Base-by-base conservation (phyloP, 1,140 invertebrate genomes). In the Cheumatopsyche charites region DNA sequence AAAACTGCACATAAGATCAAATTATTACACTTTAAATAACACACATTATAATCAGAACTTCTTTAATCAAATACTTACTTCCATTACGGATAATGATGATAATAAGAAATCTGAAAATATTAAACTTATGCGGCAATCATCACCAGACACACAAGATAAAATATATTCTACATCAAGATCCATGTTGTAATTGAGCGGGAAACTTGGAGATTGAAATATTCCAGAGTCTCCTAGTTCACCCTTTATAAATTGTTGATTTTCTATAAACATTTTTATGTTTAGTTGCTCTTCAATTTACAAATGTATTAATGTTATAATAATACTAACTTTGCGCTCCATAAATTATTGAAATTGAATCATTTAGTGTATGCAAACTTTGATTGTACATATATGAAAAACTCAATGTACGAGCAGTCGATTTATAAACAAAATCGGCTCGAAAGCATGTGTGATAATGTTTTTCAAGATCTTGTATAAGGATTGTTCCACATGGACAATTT, bases 81-180 rank as follows among this genome's bases (percentile, higher is more conserved):
- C 89, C 70, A 91, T 87, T 45, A 90, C 87, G 1, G 89, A 90
- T 42, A 86, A 86, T 2, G 86, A 78, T 0, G 88, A 87, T 42
- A 91, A 79, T 72, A 88, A 85, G 77, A 89, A 90, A 77, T 91
- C 90, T n/a, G 86, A 87, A 75, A 91, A 91, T 21, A 89, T 79
- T n/a, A 91, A 75, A 70, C 85, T 82, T 23, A 91, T 84, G 12
- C 82, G 76, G 73, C 88, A 89, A 1, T 79, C 78, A 15, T 83
- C 79, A 41, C 83, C 79, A 42, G 25, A 47, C 41, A 70, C 69
- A 77, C 88, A 88, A 9, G 82, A 85, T 23, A 90, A 82, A 1
- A 88, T 78, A 72, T 90, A 88, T 75, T 90, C 89, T 58, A 86
- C 82, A 26, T 86, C 87, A 72, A 89, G 83, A 75, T 90, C 89